Evolutionary conservation across 2,797 vertebrate species (phyloP).

Genomic region (Pelodytes ibericus): DNA sequence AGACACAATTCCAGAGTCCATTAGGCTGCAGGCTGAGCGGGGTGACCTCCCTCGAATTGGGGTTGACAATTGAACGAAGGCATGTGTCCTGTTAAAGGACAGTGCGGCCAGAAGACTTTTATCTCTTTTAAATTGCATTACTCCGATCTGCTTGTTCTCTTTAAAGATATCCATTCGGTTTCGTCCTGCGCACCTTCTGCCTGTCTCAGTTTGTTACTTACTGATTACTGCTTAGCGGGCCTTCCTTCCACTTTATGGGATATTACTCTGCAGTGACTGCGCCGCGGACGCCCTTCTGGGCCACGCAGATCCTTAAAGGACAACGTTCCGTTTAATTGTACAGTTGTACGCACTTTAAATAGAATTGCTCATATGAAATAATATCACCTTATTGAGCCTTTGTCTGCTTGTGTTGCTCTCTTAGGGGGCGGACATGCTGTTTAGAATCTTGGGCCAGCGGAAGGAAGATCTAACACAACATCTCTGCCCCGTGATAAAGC

Average conservation of each 20-base stretch:
- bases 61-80: slow-evolving; percentile 82
- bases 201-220: slow-evolving; percentile 74
- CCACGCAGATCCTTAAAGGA: too few species aligned
- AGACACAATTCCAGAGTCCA: slow-evolving; percentile 79
- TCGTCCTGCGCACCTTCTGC: slow-evolving; percentile 64
- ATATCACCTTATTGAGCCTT: too few species aligned
- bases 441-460: too few species aligned
- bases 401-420: too few species aligned
- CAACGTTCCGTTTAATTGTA: too few species aligned
- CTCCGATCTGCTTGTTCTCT: slow-evolving; percentile 82
- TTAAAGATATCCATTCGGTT: slow-evolving; percentile 76
- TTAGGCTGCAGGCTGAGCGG: slow-evolving; percentile 73
- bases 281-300: too few species aligned
- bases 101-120: slow-evolving; percentile 78
- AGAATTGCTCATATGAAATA: too few species aligned
- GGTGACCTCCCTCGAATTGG: slow-evolving; percentile 78
- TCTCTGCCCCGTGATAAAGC: too few species aligned
- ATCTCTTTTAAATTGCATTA: slow-evolving; percentile 84
- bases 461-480: too few species aligned
- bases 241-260: slow-evolving; percentile 60
- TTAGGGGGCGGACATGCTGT: too few species aligned
- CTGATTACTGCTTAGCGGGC: slow-evolving; percentile 68
- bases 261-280: slow-evolving; percentile 41
- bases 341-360: too few species aligned
- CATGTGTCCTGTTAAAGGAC: slow-evolving; percentile 81